These are phyloP conservation scores for Aegotheles bennettii DNA, from an alignment of 2,113 vertebrate species.

Conservation along the genomic window DNA sequence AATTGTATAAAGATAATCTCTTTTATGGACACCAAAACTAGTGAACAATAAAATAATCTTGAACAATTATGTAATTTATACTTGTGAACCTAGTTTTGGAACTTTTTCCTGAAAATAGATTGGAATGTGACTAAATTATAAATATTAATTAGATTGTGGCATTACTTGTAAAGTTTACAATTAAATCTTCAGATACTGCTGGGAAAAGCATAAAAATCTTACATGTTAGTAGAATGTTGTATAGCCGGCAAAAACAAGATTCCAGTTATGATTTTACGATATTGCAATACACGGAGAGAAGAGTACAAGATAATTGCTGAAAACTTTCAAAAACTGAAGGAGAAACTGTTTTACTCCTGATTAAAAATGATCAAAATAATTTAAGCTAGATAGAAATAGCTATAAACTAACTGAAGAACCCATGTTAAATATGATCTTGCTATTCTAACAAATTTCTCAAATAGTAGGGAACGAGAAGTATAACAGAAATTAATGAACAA, in stretches of 20 bases:
- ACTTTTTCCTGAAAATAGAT: background rate
- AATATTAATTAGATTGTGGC: background rate
- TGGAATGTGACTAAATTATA: background rate
- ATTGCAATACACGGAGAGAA: accelerated
- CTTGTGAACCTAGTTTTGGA: background rate
- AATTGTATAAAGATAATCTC: background rate
- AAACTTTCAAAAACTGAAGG: background rate
- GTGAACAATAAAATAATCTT: background rate
- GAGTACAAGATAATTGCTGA: background rate
- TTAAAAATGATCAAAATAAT: background rate
- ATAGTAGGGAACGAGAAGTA: background rate
- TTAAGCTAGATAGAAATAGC: background rate
- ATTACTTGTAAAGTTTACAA: background rate
- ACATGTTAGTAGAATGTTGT: background rate
- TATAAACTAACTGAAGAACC: background rate
- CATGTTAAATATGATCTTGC: background rate
- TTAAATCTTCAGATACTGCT: background rate
- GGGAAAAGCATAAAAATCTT: background rate
- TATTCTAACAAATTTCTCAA: background rate
- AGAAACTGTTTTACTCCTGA: background rate
- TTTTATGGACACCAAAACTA: background rate
- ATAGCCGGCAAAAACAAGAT: background rate
- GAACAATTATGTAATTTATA: background rate
- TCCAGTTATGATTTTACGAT: background rate
- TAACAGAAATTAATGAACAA: background rate